Evolutionary conservation across 2,797 vertebrate species (phyloP).

Genomic region (Vultur gryphus): DNA sequence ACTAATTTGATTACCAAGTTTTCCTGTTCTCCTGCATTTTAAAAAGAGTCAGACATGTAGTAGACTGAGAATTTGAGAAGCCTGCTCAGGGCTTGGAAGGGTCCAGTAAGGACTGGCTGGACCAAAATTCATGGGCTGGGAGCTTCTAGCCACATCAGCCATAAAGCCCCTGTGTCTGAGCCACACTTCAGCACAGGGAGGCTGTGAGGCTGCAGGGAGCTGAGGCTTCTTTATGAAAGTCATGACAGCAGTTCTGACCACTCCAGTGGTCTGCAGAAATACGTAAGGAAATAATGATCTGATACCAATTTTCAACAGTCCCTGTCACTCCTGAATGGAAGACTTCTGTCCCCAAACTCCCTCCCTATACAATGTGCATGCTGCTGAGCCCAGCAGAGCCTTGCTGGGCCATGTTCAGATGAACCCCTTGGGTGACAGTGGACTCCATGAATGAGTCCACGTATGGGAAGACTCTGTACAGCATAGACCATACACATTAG

Average conservation of each 20-base stretch:
- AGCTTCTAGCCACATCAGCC: not conserved
- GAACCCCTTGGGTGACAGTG: not conserved
- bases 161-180: not conserved
- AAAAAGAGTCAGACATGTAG: not conserved
- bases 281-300: not conserved
- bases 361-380: not conserved
- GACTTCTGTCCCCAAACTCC: not conserved
- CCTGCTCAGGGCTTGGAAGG: not conserved
- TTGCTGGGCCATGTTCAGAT: fast-evolving
- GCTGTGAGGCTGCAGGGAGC: not conserved
- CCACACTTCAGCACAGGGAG: not conserved
- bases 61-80: not conserved
- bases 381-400: not conserved
- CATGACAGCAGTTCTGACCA: not conserved
- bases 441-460: not conserved
- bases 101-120: not conserved
- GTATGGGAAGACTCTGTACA: not conserved
- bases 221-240: not conserved
- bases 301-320: not conserved
- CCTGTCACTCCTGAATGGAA: not conserved
- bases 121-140: not conserved
- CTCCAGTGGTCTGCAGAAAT: not conserved
- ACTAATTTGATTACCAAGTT: not conserved
- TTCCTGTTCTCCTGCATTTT: not conserved
- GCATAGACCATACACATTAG: not conserved